Conservation (phyloP, 2,888 invertebrate species). For the Ctena decussata region DNA sequence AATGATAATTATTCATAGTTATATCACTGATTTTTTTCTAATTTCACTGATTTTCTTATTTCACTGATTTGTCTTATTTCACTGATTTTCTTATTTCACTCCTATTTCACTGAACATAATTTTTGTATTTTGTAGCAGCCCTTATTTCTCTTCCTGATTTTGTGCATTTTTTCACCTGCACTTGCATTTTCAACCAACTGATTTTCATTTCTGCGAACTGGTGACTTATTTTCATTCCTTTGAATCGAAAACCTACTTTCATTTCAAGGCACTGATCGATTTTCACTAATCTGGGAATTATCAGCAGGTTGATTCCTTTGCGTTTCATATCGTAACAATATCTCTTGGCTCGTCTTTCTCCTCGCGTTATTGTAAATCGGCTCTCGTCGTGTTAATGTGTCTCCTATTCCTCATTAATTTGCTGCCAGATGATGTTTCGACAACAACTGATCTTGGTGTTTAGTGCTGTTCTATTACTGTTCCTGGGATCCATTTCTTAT, state of each 20-base stretch:
- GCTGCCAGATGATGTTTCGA: conserved; percentile 15
- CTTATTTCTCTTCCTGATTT: background rate
- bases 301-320: background rate
- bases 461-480: conserved; percentile 3
- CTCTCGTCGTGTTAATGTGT: background rate
- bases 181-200: background rate
- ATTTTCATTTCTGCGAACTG: background rate
- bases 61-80: too few relatives aligned
- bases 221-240: background rate
- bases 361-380: background rate
- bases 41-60: too few relatives aligned
- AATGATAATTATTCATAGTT: background rate
- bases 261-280: background rate
- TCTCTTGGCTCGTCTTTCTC: background rate
- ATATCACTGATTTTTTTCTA: background rate
- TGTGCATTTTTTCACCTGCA: background rate
- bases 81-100: background rate
- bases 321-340: background rate
- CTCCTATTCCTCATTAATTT: background rate
- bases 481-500: conserved; percentile 23
- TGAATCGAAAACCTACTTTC: background rate
- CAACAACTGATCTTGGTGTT: conserved; percentile 36
- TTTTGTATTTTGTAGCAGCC: background rate
- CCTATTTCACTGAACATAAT: background rate
- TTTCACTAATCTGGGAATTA: too few relatives aligned